Evolutionary conservation across 1,140 invertebrate species (phyloP).

Genomic region (Drosophila burlai): DNA sequence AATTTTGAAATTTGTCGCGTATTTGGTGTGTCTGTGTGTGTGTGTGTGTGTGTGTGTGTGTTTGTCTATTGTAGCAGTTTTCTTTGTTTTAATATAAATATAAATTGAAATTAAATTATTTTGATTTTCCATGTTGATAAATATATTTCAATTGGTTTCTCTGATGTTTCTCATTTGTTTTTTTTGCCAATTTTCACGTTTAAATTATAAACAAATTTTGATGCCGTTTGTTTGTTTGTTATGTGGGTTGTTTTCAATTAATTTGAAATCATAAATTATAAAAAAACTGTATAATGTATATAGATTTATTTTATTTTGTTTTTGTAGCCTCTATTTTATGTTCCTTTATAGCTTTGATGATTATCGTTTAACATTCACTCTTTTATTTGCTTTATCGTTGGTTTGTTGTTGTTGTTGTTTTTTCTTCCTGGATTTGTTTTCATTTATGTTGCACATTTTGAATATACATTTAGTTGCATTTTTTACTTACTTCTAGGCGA

Average conservation of each 20-base stretch:
- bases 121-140: background rate
- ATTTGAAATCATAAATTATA: constrained; percentile 3
- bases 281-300: constrained; percentile 12
- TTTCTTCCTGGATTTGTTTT: background rate
- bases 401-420: background rate
- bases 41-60: too few relatives aligned
- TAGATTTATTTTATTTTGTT: background rate
- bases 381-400: background rate
- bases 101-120: background rate
- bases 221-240: constrained; percentile 1
- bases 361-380: constrained; percentile 1
- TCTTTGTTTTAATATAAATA: background rate
- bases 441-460: background rate
- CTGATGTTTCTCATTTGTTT: background rate
- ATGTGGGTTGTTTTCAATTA: constrained; percentile 2
- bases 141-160: background rate
- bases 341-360: background rate
- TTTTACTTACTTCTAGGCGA: constrained; percentile 83
- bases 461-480: background rate
- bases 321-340: too few relatives aligned
- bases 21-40: background rate
- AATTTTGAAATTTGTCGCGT: constrained; percentile 45
- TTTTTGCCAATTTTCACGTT: background rate
- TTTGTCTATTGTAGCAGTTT: too few relatives aligned
- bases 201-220: constrained; percentile 14